Evolutionary conservation across 2,113 vertebrate genomes (phyloP).

Genomic region (Tenrec ecaudatus): DNA sequence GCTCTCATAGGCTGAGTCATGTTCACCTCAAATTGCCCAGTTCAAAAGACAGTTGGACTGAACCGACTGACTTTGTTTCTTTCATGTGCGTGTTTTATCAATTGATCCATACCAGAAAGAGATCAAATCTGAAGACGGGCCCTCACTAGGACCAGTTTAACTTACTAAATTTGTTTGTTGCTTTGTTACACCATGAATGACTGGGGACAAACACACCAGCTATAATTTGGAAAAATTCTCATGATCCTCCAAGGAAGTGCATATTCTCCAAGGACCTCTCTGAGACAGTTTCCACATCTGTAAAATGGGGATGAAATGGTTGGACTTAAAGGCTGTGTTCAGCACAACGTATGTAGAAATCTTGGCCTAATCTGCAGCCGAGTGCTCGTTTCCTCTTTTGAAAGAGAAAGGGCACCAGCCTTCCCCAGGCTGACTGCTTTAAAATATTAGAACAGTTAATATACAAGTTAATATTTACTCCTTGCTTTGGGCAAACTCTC

Average conservation of each 20-base stretch:
- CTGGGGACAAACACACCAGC: neutral
- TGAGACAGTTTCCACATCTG: neutral
- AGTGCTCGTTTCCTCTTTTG: too few relatives aligned
- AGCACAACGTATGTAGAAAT: conserved; percentile 1
- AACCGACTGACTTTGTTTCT: conserved; percentile 30
- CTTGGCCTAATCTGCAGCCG: neutral
- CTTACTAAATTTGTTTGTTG: neutral
- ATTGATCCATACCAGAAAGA: neutral
- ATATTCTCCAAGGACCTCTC: too few relatives aligned
- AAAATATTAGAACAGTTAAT: too few relatives aligned
- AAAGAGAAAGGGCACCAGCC: too few relatives aligned
- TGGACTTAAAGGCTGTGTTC: neutral
- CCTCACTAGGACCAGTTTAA: neutral
- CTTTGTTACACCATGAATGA: conserved; percentile 49
- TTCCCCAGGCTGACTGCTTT: too few relatives aligned
- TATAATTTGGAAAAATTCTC: conserved; percentile 51
- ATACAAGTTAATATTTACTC: too few relatives aligned
- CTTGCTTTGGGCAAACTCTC: too few relatives aligned
- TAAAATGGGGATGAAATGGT: conserved; percentile 18
- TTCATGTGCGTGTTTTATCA: neutral
- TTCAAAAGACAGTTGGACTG: neutral
- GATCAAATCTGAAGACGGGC: neutral
- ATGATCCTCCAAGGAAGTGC: neutral
- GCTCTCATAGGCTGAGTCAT: neutral
- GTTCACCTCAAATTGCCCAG: neutral